These are phyloP conservation scores for Microcebus jonahi DNA, from an alignment of 2,113 vertebrate genomes.

Conservation along the genomic window DNA sequence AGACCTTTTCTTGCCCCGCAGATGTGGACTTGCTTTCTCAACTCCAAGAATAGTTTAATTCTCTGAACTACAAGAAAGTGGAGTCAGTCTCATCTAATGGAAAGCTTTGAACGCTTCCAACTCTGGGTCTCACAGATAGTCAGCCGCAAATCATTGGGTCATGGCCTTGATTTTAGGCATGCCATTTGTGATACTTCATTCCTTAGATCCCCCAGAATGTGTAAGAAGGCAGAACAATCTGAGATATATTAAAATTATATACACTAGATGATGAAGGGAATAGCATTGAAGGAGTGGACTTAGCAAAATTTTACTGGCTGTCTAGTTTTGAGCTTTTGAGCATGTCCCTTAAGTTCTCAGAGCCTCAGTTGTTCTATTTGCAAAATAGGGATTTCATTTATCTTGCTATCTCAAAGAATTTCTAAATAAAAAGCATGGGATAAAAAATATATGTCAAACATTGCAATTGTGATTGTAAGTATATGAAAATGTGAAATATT, in stretches of 20 bases:
- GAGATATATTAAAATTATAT: not conserved
- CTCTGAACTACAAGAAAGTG: not conserved
- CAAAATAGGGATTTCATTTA: not conserved
- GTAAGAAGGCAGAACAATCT: not conserved
- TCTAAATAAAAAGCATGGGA: not conserved
- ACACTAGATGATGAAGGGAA: not conserved
- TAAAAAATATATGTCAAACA: not conserved
- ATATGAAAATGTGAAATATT: not conserved
- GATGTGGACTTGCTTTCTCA: not conserved
- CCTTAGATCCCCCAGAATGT: not conserved
- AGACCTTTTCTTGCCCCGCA: accelerated
- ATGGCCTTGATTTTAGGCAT: not conserved
- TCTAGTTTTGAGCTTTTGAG: not conserved
- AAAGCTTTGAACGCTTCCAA: not conserved
- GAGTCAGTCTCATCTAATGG: not conserved
- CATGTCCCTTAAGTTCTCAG: not conserved
- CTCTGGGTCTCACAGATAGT: not conserved
- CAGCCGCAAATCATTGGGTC: not conserved
- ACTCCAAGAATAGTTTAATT: not conserved
- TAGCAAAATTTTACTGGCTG: not conserved
- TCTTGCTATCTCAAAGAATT: not conserved
- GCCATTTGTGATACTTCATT: not conserved
- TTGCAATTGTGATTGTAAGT: not conserved
- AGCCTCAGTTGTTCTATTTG: not conserved
- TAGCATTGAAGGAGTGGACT: not conserved